Evolutionary conservation across 2,797 vertebrate species (phyloP), one percentile per base, ranked within the genome.

Genomic region (Cossypha polioptera): DNA sequence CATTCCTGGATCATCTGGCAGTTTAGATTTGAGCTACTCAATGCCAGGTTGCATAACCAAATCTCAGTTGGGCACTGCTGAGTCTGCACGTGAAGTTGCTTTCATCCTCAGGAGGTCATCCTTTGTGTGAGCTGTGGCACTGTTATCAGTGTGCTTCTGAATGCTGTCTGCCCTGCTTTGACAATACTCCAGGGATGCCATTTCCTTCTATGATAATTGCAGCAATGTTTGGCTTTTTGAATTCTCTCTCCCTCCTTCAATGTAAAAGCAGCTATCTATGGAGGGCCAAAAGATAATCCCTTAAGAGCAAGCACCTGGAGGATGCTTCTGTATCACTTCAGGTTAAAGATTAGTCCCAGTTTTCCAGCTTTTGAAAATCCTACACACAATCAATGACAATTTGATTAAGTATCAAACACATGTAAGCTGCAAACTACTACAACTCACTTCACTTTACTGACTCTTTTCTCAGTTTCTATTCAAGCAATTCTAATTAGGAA

Each of bases 351-450:
- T 28, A 35, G 9, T 62, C 55, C 21, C 63, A 86, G 7, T 48
- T 91, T 91, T 65, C 42, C 58, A 57, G 26, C 11, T 72, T 83
- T 55, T 73, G 40, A 73, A 86, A 73, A 76, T 79, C 31, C 43
- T 33, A 11, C 28, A 36, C 21, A 47, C 20, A 51, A 48, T 79
- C 29, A 71, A 33, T 66, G 47, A 62, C 6, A 66, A 67, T 87
- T 69, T 29, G 9, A 31, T 73, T 68, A 79, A 74, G 28, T 19
- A 63, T 87, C 69, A 67, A 67, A 47, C 47, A 61, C 8, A 76
- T 26, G 11, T 73, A 59, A 85, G 47, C 48, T 89, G 51, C n/a
- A 62, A 62, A 43, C 14, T 72, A 47, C 6, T 72, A 26, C 33
- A 85, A 16, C 7, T 58, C 15, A n/a, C 6, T 94, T 88, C 1